Evolutionary conservation across 2,888 invertebrate species (phyloP).

Genomic region (Agrotis ipsilon): DNA sequence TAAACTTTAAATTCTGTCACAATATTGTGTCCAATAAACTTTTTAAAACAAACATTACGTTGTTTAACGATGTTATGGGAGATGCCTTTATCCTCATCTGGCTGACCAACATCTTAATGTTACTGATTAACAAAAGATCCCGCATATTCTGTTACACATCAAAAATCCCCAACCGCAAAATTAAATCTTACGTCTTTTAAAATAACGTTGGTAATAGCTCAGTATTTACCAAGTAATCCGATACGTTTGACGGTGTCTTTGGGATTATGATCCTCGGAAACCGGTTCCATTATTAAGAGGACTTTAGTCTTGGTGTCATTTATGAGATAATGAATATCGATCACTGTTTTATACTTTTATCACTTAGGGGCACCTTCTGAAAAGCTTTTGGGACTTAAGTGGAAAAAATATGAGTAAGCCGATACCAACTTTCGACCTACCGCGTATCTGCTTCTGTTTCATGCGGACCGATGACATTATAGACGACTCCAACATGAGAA

Average conservation of each 20-base stretch:
- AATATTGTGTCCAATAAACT: background rate
- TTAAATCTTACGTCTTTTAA: constrained; percentile 16
- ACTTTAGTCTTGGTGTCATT: constrained; percentile 51
- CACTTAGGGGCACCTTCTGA: background rate
- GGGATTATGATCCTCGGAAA: constrained; percentile 56
- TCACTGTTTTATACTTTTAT: constrained; percentile 5
- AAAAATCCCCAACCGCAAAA: background rate
- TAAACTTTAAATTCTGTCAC: background rate
- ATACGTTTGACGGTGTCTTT: constrained; percentile 61
- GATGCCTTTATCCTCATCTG: constrained; percentile 31
- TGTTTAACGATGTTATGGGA: constrained; percentile 19
- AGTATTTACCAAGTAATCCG: constrained; percentile 44
- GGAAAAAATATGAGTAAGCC: background rate
- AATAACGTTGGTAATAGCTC: constrained; percentile 45
- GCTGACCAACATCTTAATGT: constrained; percentile 40
- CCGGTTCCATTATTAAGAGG: constrained; percentile 58
- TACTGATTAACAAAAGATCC: constrained; percentile 38
- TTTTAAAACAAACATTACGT: constrained; percentile 3
- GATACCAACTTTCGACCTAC: too few species aligned
- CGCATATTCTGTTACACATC: constrained; percentile 48
- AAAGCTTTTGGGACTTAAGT: background rate
- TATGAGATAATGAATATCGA: constrained; percentile 32
- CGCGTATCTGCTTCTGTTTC: too few species aligned
- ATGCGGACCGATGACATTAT: too few species aligned
- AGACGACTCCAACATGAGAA: background rate